A percentile compares a stretch with the other conserved stretches of the same genome.
Evolutionary conservation across 2,113 vertebrate species (phyloP).

Genomic region (Caretta caretta): DNA sequence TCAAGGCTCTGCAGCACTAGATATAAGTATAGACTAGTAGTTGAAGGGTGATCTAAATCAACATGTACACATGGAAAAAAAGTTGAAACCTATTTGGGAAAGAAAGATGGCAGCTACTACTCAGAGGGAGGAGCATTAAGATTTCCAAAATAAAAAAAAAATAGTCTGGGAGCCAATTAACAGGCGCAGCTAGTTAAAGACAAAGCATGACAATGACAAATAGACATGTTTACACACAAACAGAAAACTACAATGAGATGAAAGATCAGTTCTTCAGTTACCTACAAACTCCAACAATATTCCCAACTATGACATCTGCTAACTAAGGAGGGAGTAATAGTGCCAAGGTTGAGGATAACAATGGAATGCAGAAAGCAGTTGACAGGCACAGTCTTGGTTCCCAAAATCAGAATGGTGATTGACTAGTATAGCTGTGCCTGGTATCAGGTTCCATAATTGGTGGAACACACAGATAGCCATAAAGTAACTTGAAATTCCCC

Average conservation of each 20-base stretch:
- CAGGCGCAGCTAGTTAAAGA: neutral
- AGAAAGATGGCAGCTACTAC: neutral
- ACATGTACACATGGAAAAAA: neutral
- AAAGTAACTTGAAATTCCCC: neutral
- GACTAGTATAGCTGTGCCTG: neutral
- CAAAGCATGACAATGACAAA: neutral
- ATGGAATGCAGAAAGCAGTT: neutral
- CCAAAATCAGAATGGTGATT: neutral
- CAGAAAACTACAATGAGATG: neutral
- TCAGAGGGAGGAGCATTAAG: neutral
- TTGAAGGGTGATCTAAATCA: neutral
- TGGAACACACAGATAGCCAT: neutral
- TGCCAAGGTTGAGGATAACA: neutral
- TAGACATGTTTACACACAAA: neutral
- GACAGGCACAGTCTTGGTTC: neutral
- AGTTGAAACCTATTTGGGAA: neutral
- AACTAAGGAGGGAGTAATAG: neutral
- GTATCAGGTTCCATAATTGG: neutral
- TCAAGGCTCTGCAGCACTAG: neutral
- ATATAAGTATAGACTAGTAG: neutral
- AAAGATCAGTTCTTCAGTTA: neutral
- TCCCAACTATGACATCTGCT: neutral
- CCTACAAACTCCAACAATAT: neutral
- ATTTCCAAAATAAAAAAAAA: neutral
- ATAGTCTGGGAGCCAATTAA: neutral